These are phyloP conservation scores for Sebastes kiyomatsui DNA, from an alignment of 2,797 vertebrate species.

Conservation along the genomic window DNA sequence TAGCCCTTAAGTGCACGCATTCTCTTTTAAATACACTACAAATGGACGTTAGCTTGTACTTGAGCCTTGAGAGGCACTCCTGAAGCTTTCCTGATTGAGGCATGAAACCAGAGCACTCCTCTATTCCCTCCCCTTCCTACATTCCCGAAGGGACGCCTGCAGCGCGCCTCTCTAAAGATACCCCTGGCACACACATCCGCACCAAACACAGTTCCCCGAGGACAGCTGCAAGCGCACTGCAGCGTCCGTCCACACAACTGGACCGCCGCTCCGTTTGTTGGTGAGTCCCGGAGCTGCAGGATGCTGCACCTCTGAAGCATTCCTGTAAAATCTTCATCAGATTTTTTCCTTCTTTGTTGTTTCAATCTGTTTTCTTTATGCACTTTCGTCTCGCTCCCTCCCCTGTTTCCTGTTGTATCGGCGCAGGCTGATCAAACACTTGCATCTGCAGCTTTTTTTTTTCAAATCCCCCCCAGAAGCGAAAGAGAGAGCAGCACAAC, in stretches of 20 bases:
- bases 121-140: constrained; percentile 54
- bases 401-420: constrained; percentile 28
- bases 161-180: constrained; percentile 66
- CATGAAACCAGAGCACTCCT: constrained; percentile 72
- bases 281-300: constrained; percentile 6
- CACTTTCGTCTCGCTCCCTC: constrained; percentile 10
- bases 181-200: constrained; percentile 63
- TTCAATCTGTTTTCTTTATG: constrained; percentile 39
- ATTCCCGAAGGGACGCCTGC: constrained; percentile 65
- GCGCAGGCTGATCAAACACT: constrained; percentile 72
- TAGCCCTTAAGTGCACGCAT: constrained; percentile 76
- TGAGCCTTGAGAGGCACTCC: constrained; percentile 77
- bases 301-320: constrained; percentile 16
- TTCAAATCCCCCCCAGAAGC: constrained; percentile 46
- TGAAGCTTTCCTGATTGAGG: constrained; percentile 73
- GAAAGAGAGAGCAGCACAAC: constrained; percentile 48
- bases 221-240: constrained; percentile 63
- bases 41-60: constrained; percentile 76
- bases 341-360: constrained; percentile 10
- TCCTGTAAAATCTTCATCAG: constrained; percentile 17
- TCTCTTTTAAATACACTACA: constrained; percentile 81
- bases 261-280: constrained; percentile 30
- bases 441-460: constrained; percentile 66
- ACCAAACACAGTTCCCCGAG: constrained; percentile 63
- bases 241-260: constrained; percentile 44